Evolutionary conservation across 1,140 invertebrate species (phyloP), one percentile per base, ranked within the genome.

Genomic region (Conopomorpha cramerella): DNA sequence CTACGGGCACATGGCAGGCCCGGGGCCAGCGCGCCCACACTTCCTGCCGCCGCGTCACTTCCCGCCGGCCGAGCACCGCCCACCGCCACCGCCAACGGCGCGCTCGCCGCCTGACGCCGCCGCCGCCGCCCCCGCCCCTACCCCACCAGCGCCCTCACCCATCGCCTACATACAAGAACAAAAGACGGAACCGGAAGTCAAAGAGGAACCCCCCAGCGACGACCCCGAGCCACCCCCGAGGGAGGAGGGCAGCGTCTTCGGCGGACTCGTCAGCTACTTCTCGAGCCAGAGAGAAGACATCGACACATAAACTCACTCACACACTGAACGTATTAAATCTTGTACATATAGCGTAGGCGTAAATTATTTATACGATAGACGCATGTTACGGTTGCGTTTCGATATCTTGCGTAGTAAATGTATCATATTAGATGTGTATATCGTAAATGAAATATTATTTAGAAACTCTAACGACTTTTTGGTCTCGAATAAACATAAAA

Each of bases 231-330:
- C n/a, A n/a, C 57, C 58, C 33, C 39, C 51, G 16, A 50, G 67
- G 34, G 81, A 85, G 45, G 82, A 83, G 28, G 79, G 81, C 30
- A 82, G 88, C 17, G 89, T 89, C 53, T 91, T 91, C 66, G 88
- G 88, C n/a, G 89, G 89, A 10, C 77, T 92, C 38, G 89, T 91
- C n/a, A 91, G 89, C 39, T 92, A 92, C 67, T 92, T 92, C 72
- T 91, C 89, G 39, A 91, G 89, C 68, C 89, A 91, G 67, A 79
- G 84, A 41, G 88, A 90, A 56, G 89, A 91, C 63, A 87, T 89
- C 61, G 76, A 84, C 29, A 82, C 82, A 11, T 16, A 35, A 10
- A 7, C 13, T 16, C 16, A 32, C 12, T 4, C 28, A 7, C n/a
- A n/a, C 3, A 13, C 38, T 70, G 8, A 64, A 73, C 62, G 56